Percentiles rank a stretch among this genome's conserved stretches.
Conservation (phyloP, 2,797 vertebrate genomes). For the Acanthiza pusilla region DNA sequence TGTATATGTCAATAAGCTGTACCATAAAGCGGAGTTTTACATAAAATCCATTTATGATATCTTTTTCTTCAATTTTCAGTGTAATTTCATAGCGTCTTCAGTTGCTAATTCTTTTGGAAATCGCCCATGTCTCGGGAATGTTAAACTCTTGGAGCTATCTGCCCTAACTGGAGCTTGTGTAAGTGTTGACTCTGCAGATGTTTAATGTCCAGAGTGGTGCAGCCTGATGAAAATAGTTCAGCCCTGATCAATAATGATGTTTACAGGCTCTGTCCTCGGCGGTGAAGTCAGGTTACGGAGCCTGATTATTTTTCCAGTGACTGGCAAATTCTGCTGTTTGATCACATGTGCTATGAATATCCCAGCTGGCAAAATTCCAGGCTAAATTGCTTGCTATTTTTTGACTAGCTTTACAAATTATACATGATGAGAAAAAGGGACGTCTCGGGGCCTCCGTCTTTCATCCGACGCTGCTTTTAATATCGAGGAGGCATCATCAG, state of each 20-base stretch:
- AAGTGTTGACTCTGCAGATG: background rate
- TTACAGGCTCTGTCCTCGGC: background rate
- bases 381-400: slow-evolving; percentile 1
- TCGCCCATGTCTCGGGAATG: background rate
- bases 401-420: slow-evolving; percentile 8
- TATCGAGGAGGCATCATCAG: background rate
- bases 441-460: background rate
- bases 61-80: background rate
- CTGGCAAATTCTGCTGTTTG: slow-evolving; percentile 38
- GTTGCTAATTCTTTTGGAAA: background rate
- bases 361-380: background rate
- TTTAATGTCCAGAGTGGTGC: background rate
- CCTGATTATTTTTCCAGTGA: background rate
- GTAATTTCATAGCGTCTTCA: background rate
- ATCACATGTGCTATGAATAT: background rate
- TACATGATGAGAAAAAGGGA: background rate
- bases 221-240: background rate
- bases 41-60: background rate
- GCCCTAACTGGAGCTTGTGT: background rate
- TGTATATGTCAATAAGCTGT: slow-evolving; percentile 2
- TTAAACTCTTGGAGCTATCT: background rate
- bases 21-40: background rate
- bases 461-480: background rate
- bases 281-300: background rate
- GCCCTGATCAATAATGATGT: background rate